Conservation (phyloP, 2,113 vertebrate genomes). For the Pterocles gutturalis region DNA sequence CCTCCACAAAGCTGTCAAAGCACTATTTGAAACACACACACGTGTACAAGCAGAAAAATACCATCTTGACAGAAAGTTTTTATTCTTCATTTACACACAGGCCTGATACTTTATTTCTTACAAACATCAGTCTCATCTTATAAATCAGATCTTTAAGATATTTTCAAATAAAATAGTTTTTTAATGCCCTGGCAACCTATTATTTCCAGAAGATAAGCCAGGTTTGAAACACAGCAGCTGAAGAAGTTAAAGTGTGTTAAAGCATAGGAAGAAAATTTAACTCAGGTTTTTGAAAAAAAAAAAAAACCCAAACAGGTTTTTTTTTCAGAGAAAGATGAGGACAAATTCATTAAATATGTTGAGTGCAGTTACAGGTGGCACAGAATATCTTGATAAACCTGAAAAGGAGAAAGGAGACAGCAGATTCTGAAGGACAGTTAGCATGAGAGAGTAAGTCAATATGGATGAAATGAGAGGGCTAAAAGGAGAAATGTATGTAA, state of each 20-base stretch:
- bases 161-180: background rate
- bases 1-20: conserved; percentile 62
- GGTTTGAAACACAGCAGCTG: background rate
- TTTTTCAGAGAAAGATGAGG: background rate
- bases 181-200: background rate
- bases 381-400: background rate
- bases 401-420: background rate
- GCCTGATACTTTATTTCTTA: conserved; percentile 56
- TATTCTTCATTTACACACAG: conserved; percentile 24
- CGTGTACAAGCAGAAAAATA: background rate
- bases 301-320: background rate
- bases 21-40: conserved; percentile 26
- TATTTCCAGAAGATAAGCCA: background rate
- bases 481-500: background rate
- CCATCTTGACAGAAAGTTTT: conserved; percentile 16
- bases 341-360: background rate
- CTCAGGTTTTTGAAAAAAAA: background rate
- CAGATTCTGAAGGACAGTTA: background rate
- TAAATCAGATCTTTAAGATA: background rate
- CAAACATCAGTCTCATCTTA: conserved; percentile 39
- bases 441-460: background rate
- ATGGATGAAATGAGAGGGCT: background rate
- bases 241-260: background rate
- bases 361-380: background rate
- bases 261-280: background rate